A percentile compares a stretch with the other conserved stretches of the same genome.
These are phyloP conservation scores for Aspidoscelis tigris DNA, from an alignment of 2,113 vertebrate genomes.

Conservation along the genomic window DNA sequence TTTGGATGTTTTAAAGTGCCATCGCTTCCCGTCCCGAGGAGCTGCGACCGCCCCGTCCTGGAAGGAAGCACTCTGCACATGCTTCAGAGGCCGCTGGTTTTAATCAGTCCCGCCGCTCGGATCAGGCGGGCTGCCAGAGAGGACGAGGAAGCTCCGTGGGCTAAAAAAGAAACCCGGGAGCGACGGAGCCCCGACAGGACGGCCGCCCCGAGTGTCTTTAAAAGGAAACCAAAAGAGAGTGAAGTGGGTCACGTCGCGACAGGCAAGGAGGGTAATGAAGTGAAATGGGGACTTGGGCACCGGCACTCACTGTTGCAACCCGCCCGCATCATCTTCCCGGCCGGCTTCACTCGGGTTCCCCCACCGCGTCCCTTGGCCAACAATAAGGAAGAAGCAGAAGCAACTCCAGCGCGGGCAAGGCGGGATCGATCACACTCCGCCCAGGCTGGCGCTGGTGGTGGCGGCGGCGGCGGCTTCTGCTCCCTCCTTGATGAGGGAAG, in stretches of 20 bases:
- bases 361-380: too few relatives aligned
- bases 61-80: neutral
- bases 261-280: too few relatives aligned
- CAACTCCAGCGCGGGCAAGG: too few relatives aligned
- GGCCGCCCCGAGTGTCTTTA: neutral
- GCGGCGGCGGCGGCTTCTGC: too few relatives aligned
- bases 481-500: too few relatives aligned
- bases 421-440: too few relatives aligned
- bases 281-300: too few relatives aligned
- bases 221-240: neutral
- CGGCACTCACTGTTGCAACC: conserved; percentile 37
- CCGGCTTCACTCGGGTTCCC: neutral
- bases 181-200: neutral
- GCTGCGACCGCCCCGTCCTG: neutral
- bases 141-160: neutral
- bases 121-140: neutral
- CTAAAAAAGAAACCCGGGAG: neutral
- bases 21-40: neutral
- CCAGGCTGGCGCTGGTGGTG: too few relatives aligned
- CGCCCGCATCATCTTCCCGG: neutral
- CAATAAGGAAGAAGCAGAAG: too few relatives aligned
- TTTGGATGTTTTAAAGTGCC: too few relatives aligned
- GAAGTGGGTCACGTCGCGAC: too few relatives aligned
- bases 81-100: neutral
- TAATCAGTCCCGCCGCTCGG: neutral